Evolutionary conservation across 2,888 invertebrate genomes (phyloP), one percentile per base, ranked within the genome.

Genomic region (Drosophila parthenogenetica): DNA sequence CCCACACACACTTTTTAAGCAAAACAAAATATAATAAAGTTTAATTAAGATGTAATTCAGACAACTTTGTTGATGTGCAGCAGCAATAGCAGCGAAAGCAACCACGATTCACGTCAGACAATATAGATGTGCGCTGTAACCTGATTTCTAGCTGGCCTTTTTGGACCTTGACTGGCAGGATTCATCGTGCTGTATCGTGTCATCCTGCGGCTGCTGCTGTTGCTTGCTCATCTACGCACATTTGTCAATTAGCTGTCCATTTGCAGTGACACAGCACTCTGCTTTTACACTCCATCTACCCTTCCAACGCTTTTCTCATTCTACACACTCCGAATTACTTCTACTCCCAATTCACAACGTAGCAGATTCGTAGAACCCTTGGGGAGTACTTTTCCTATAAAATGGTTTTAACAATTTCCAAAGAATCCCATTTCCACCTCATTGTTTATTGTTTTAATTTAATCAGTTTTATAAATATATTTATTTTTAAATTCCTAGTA

Each of bases 171-270:
- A n/a, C 3, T 35, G 32, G 1, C 32, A 17, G 49, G 32, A 32
- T 19, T 32, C 40, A 42, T 35, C 35, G 35, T 13, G 35, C 13
- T 13, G 35, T 35, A 35, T 35, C 35, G 11, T 42, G 40, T 19
- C 25, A 14, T 51, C 17, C 16, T 16, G 16, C 32, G 17, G 22
- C 42, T 46, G 19, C 17, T 50, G 13, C 37, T 66, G 40, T 62
- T 43, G 49, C 14, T 40, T 64, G 40, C 65, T 43, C 55, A 69
- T 54, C 29, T 40, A 49, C 53, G 60, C 54, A 72, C 78, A 83
- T 88, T 86, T 88, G 72, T 86, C 81, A 88, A 83, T 83, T 83
- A 83, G 81, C 70, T 54, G 59, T 62, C 69, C 69, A 76, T 69
- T 84, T 73, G 79, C 73, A 45, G 69, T 32, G 58, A 22, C 53